A percentile compares a stretch with the other conserved stretches of the same genome.
Conservation (phyloP, 2,888 invertebrate genomes). For the Drosophila eohydei region DNA sequence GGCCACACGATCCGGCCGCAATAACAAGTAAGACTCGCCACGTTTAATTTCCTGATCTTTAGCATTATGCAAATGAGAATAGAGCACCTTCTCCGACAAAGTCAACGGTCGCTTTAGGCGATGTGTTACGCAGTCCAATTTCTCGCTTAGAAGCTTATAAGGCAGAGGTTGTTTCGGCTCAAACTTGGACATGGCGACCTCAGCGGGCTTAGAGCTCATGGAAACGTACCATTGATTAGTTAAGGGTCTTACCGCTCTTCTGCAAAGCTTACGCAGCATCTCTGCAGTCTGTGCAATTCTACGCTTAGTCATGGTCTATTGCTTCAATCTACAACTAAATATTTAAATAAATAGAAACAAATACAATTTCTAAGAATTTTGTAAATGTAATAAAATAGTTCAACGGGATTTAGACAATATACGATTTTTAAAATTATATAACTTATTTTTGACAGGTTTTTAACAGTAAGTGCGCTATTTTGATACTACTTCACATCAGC, state of each 20-base stretch:
- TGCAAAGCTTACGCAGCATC: constrained; percentile 66
- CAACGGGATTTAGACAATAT: background rate
- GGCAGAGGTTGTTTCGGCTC: constrained; percentile 90
- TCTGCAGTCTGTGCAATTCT: constrained; percentile 10
- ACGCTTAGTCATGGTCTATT: constrained; percentile 14
- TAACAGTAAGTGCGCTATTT: background rate
- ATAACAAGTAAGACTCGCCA: constrained; percentile 95
- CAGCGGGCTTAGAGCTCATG: constrained; percentile 88
- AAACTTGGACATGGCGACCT: constrained; percentile 98
- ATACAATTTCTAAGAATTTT: constrained; percentile 24
- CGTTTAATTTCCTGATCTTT: constrained; percentile 94
- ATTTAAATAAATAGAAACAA: background rate
- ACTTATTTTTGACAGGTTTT: background rate
- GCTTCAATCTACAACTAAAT: background rate
- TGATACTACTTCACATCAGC: too few relatives aligned
- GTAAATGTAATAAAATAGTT: background rate
- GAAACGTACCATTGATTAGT: constrained; percentile 93
- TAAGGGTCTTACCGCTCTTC: constrained; percentile 87
- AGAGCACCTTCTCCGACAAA: constrained; percentile 98
- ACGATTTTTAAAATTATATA: background rate
- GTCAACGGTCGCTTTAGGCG: constrained; percentile 96
- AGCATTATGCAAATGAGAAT: constrained; percentile 98
- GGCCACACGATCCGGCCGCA: constrained; percentile 98
- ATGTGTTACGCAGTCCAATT: constrained; percentile 91
- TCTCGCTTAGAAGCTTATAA: constrained; percentile 92